Base-by-base conservation (phyloP, 2,888 invertebrate genomes). In the Orthosia gothica region DNA sequence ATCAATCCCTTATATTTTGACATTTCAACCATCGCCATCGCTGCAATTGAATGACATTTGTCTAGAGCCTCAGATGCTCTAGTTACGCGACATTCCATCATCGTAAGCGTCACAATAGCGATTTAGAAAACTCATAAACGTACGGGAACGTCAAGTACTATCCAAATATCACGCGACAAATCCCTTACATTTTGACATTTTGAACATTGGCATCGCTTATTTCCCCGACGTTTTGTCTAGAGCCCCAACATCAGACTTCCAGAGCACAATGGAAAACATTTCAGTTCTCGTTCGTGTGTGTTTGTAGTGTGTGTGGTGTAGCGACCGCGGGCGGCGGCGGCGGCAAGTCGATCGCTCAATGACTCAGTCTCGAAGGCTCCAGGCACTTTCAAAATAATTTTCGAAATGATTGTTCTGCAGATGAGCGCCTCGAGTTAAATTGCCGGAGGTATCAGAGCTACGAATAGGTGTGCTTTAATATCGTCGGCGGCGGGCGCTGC, bases 321-420 rank as follows among this genome's bases (percentile, higher is more conserved):
- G 74, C 23, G 62, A 79, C 86, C 79, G 68, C 76, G 47, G 83
- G 88, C 26, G 26, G 26, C 26, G 26, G 26, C 85, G 78, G 55
- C 80, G 74, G 84, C 76, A 83, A 87, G 83, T 81, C 87, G 87
- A 86, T 83, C 82, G 79, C 84, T 85, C 85, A 87, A 86, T 85
- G 89, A 87, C 86, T 88, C 84, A 82, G 85, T 75, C 79, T 84
- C 85, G 76, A 74, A 74, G 61, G 91, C 94, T 90, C 67, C 81
- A 85, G 93, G 93, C 93, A 86, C 84, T 92, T 92, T 93, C 93
- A 90, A 92, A 94, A 95, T 95, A 93, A 95, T 95, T 94, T 94
- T 93, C 93, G 90, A 93, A 95, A 95, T 94, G 92, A 94, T 94
- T 95, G 95, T 95, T 94, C 94, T 93, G 94, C 91, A 93, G 94